A percentile compares a stretch with the other conserved stretches of the same genome.
These are phyloP conservation scores for Diachrysia chrysitis DNA, from an alignment of 2,888 invertebrate species.

Conservation along the genomic window DNA sequence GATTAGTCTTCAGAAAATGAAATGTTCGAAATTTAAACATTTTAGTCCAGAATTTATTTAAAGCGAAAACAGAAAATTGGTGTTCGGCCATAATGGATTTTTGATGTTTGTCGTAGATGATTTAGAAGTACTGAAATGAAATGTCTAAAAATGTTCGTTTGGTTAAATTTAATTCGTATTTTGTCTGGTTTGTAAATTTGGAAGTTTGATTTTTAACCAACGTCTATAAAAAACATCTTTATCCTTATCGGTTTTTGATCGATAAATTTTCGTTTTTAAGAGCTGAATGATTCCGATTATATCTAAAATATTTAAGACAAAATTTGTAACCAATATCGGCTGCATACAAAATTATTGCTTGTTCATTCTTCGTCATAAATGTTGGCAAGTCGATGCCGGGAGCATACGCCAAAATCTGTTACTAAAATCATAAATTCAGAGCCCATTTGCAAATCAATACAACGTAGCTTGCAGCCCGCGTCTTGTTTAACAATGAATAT, in stretches of 20 bases:
- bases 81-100: conserved; percentile 1
- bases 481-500: conserved; percentile 59
- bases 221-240: too few relatives aligned
- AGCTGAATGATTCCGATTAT: neutral
- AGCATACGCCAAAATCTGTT: conserved; percentile 31
- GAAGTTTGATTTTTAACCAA: neutral
- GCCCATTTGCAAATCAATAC: conserved; percentile 50
- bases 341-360: neutral
- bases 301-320: neutral
- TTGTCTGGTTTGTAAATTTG: neutral
- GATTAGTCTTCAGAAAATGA: neutral
- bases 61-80: neutral
- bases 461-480: conserved; percentile 21
- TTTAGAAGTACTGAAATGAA: neutral
- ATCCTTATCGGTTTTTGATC: too few relatives aligned
- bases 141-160: neutral
- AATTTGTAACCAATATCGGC: neutral
- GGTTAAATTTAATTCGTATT: conserved; percentile 1
- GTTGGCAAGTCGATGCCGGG: neutral
- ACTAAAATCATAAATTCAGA: conserved; percentile 42
- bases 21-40: neutral
- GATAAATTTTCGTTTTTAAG: neutral
- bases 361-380: conserved; percentile 7
- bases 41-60: neutral
- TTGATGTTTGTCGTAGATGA: neutral